Base-by-base conservation (phyloP, 1,140 invertebrate genomes). In the Drosophila ambigua region DNA sequence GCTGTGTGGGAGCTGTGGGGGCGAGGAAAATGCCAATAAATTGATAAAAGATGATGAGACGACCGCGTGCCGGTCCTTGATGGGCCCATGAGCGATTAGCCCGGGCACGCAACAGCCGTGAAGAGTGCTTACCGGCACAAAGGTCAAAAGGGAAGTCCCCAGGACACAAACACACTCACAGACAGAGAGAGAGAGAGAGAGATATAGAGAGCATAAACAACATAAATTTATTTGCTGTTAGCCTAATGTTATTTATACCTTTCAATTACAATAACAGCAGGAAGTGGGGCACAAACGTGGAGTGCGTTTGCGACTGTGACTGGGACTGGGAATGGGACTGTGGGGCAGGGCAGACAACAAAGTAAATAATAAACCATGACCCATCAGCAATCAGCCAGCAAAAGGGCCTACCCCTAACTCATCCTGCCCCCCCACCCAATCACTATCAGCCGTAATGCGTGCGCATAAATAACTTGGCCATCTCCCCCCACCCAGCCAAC, bases 211-310 rank as follows among this genome's bases (percentile, higher is more conserved):
- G 71, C 72, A 65, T 83, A 74, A 72, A 74, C 77, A 81, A 77
- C 82, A 87, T 87, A 77, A 87, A 88, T 88, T 88, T 88, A 88
- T 88, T 88, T 88, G 84, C 83, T 79, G 76, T 88, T 88, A 83
- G 84, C 83, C 79, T 88, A 88, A 88, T 88, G 83, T 88, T 88
- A 88, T 88, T 88, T 88, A 88, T 88, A 89, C 79, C 83, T 77
- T 88, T 88, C 83, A 88, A 88, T 89, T 88, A 88, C 76, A 83
- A 87, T 88, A 79, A 87, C 83, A 83, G 75, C 79, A 44, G 61
- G 54, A 46, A 52, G 20, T 23, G 57, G 20, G 13, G 46, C 7
- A 23, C 6, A 50, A 16, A 13, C 35, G 13, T 39, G 35, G 35
- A 39, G 35, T 39, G 31, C 31, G 28, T 31, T 7, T 31, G 7